phyloP scores from a whole-genome alignment of 2,797 vertebrate genomes.

The Cuniculus paca region DNA sequence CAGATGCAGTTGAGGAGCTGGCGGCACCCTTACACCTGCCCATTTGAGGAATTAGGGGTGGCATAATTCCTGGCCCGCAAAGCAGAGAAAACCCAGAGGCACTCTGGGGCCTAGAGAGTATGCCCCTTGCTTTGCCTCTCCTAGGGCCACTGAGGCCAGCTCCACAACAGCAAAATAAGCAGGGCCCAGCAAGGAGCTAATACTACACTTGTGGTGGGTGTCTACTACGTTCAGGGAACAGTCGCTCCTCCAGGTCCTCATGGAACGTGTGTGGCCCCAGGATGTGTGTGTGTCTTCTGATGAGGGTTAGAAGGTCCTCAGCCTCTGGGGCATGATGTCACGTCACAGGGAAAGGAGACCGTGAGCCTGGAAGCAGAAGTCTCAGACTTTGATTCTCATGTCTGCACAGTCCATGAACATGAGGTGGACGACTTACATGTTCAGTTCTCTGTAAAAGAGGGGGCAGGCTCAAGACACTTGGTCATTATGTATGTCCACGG shows the following conservation, averaged over 20 bases:
- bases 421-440: background rate
- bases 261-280: accelerated
- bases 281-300: background rate
- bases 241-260: background rate
- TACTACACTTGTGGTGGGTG: background rate
- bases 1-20: background rate
- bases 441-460: background rate
- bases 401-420: background rate
- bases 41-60: background rate
- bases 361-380: background rate
- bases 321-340: background rate
- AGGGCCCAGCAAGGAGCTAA: background rate
- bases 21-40: background rate
- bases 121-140: background rate
- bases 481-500: background rate
- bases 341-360: background rate
- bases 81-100: conserved; percentile 38
- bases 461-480: background rate
- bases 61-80: background rate
- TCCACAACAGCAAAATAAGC: background rate
- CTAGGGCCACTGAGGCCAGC: background rate
- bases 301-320: background rate
- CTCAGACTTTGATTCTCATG: background rate
- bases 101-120: background rate
- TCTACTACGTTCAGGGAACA: background rate